Percentiles rank a stretch among this genome's conserved stretches.
phyloP scores from a whole-genome alignment of 2,113 vertebrate genomes.

The Coracopsis vasa region DNA sequence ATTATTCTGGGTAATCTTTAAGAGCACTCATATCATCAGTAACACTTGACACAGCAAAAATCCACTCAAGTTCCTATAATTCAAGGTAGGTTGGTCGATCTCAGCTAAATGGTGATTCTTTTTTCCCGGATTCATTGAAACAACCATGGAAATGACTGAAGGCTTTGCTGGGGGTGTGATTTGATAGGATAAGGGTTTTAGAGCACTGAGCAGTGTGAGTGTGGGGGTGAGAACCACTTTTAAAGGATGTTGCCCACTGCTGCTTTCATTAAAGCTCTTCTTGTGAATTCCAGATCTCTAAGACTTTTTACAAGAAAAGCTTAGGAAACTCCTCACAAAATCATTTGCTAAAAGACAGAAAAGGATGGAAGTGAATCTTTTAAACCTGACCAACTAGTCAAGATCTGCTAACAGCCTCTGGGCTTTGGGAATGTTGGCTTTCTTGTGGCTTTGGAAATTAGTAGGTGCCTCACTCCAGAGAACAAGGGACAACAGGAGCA shows the following conservation, averaged over 20 bases:
- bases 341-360: neutral
- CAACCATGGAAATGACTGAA: fast-evolving
- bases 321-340: neutral
- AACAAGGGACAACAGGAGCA: neutral
- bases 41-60: neutral
- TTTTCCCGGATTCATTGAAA: neutral
- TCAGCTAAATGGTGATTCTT: neutral
- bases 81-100: neutral
- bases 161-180: neutral
- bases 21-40: neutral
- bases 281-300: neutral
- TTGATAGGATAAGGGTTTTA: neutral
- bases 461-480: neutral
- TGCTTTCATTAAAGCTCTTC: neutral
- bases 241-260: neutral
- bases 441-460: neutral
- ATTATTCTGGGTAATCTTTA: neutral
- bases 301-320: neutral
- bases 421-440: neutral
- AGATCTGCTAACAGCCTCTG: neutral
- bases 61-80: neutral
- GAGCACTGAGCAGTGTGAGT: neutral
- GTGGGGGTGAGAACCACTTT: neutral
- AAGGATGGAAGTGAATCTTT: neutral
- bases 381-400: neutral